phyloP scores from a whole-genome alignment of 2,888 invertebrate species.

The Pammene aurita region DNA sequence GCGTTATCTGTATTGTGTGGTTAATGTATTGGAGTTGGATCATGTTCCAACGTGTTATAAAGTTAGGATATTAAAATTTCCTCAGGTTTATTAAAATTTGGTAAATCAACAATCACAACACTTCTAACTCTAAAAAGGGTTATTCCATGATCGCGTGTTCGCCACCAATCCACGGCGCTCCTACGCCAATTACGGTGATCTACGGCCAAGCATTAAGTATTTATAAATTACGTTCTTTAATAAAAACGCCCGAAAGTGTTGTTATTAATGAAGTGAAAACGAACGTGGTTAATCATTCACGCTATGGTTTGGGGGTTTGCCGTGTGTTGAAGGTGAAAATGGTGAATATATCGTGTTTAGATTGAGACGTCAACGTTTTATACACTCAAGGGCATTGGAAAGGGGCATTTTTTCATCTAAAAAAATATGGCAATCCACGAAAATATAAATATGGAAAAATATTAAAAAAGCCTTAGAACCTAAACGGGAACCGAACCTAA shows the following conservation, averaged over 20 bases:
- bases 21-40: too few species aligned
- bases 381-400: too few species aligned
- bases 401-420: too few species aligned
- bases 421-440: too few species aligned
- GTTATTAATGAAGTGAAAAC: slow-evolving; percentile 77
- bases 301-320: slow-evolving; percentile 48
- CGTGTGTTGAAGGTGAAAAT: neutral
- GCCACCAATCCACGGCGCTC: slow-evolving; percentile 55
- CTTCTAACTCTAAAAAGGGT: slow-evolving; percentile 7
- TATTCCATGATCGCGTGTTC: slow-evolving; percentile 59
- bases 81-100: neutral
- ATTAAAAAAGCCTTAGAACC: too few species aligned
- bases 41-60: too few species aligned
- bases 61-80: too few species aligned
- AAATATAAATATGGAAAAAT: too few species aligned
- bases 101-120: slow-evolving; percentile 15
- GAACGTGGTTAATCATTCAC: slow-evolving; percentile 67
- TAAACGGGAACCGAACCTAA: too few species aligned
- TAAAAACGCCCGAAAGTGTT: slow-evolving; percentile 73
- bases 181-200: slow-evolving; percentile 76
- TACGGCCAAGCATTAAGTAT: slow-evolving; percentile 70
- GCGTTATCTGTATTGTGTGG: too few species aligned
- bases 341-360: neutral
- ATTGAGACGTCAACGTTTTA: neutral
- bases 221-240: slow-evolving; percentile 74